phyloP scores from a whole-genome alignment of 2,113 vertebrate species.

The Solea solea region DNA sequence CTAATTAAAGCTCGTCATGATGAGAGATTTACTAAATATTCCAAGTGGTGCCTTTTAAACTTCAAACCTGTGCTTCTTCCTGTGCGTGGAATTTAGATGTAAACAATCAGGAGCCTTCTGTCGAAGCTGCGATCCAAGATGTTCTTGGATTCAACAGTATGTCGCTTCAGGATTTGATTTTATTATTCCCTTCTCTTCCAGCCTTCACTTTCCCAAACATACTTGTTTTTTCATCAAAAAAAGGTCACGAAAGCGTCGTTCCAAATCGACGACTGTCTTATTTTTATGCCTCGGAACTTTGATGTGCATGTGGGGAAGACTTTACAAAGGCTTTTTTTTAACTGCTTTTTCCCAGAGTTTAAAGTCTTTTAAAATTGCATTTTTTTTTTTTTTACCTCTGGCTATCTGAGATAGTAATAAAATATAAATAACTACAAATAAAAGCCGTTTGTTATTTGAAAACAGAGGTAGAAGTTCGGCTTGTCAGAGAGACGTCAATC shows the following conservation, averaged over 20 bases:
- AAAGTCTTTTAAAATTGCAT: conserved; percentile 22
- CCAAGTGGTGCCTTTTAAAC: too few species aligned
- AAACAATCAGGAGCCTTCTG: too few species aligned
- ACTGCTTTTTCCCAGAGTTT: background rate
- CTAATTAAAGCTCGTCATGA: conserved; percentile 10
- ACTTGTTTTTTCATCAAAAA: background rate
- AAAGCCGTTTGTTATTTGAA: background rate
- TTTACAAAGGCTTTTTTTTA: background rate
- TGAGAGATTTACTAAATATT: too few species aligned
- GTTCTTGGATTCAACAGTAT: too few species aligned
- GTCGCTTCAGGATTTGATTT: too few species aligned
- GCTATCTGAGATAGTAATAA: conserved; percentile 2
- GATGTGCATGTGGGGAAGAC: background rate
- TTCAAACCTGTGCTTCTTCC: too few species aligned
- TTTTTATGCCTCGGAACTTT: background rate
- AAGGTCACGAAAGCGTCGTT: background rate
- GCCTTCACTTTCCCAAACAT: too few species aligned
- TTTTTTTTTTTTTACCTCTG: background rate
- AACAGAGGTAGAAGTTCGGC: too few species aligned
- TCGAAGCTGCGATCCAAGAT: too few species aligned
- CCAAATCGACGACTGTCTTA: background rate
- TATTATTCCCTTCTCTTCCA: background rate
- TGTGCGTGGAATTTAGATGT: too few species aligned
- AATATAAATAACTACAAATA: background rate
- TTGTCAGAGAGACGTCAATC: conserved; percentile 13